phyloP scores from a whole-genome alignment of 92 coral and sea anemone genomes.

The Muricea muricata region DNA sequence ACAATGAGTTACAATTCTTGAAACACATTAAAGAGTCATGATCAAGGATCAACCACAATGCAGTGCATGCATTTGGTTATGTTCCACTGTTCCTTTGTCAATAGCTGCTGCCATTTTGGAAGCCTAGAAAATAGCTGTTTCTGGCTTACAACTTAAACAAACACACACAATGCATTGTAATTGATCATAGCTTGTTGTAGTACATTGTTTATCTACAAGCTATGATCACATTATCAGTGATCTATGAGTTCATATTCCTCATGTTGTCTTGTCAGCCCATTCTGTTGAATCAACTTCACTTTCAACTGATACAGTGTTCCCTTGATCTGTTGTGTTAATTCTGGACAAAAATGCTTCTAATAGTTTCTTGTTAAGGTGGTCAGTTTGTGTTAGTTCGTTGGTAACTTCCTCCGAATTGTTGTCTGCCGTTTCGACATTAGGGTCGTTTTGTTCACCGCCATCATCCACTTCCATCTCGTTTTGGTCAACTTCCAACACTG shows the following conservation, averaged over 20 bases:
- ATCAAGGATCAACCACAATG: too few species aligned
- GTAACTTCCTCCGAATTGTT: slow-evolving; percentile 28
- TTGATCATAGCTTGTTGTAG: too few species aligned
- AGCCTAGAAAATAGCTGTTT: too few species aligned
- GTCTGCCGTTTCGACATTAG: slow-evolving; percentile 15
- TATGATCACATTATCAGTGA: background rate
- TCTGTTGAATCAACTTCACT: background rate
- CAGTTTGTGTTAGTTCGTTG: slow-evolving; percentile 90
- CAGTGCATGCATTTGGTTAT: too few species aligned
- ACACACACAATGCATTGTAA: too few species aligned
- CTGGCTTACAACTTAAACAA: too few species aligned
- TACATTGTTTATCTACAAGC: background rate
- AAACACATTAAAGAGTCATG: too few species aligned
- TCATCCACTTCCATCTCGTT: background rate
- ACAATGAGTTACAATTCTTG: too few species aligned
- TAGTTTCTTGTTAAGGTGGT: slow-evolving; percentile 86
- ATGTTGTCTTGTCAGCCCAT: slow-evolving; percentile 1
- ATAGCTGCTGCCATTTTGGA: too few species aligned
- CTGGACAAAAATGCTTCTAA: slow-evolving; percentile 82
- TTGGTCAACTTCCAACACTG: background rate
- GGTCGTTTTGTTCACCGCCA: background rate
- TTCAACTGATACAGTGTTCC: background rate
- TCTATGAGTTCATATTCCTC: background rate
- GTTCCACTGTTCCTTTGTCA: too few species aligned
- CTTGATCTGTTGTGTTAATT: slow-evolving; percentile 58